These are phyloP conservation scores for Volucella bombylans DNA, from an alignment of 2,888 invertebrate species.

Conservation along the genomic window DNA sequence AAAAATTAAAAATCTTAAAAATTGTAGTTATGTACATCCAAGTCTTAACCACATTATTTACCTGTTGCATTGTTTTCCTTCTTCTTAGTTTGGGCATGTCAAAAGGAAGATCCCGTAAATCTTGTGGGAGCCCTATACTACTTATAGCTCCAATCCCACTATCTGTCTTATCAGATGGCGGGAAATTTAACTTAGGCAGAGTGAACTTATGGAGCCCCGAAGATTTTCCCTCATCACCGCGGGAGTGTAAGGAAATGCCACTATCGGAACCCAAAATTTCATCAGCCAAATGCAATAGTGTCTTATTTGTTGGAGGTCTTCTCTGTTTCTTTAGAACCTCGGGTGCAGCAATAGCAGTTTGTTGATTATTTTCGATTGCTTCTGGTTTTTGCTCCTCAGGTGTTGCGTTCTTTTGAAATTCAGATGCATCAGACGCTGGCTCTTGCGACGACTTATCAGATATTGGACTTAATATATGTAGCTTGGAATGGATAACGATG, in stretches of 20 bases:
- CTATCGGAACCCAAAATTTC: slow-evolving; percentile 94
- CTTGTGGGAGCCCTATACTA: slow-evolving; percentile 85
- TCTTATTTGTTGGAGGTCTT: slow-evolving; percentile 90
- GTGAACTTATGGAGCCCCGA: slow-evolving; percentile 85
- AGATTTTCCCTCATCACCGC: slow-evolving; percentile 87
- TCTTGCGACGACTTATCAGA: slow-evolving; percentile 95
- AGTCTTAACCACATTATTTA: slow-evolving; percentile 34
- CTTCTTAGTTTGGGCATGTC: slow-evolving; percentile 94
- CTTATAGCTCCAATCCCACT: slow-evolving; percentile 78
- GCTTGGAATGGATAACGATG: slow-evolving; percentile 88
- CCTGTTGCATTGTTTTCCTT: slow-evolving; percentile 86
- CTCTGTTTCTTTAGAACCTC: slow-evolving; percentile 78
- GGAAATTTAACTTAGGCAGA: slow-evolving; percentile 83
- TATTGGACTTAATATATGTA: slow-evolving; percentile 93
- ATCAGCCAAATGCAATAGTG: slow-evolving; percentile 83
- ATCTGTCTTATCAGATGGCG: slow-evolving; percentile 82
- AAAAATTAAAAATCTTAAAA: slow-evolving; percentile 11
- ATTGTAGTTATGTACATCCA: too few species aligned
- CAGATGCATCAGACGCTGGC: slow-evolving; percentile 91
- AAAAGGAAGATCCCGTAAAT: slow-evolving; percentile 91
- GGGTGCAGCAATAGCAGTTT: slow-evolving; percentile 38
- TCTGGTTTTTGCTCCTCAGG: slow-evolving; percentile 83
- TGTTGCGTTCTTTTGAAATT: slow-evolving; percentile 90
- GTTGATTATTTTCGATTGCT: slow-evolving; percentile 66
- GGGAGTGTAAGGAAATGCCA: slow-evolving; percentile 93